Evolutionary conservation across 2,888 invertebrate species (phyloP).

Genomic region (Pristionchus japonicus): DNA sequence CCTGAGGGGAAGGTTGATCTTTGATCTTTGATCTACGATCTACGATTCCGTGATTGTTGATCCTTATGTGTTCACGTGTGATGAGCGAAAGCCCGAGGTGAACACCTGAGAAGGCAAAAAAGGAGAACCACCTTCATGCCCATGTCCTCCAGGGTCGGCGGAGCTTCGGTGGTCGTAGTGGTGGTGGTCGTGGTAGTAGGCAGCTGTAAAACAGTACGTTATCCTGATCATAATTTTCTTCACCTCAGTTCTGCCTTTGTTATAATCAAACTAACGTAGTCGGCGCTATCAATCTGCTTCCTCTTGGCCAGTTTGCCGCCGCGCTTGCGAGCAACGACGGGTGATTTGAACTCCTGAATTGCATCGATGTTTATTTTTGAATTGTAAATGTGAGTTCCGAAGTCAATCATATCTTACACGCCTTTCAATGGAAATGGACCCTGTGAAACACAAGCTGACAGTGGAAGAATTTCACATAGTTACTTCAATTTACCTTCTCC

Average conservation of each 20-base stretch:
- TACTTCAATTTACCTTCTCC: too few relatives aligned
- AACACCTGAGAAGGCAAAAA: too few relatives aligned
- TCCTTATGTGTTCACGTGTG: too few relatives aligned
- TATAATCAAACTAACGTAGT: not conserved
- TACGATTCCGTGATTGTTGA: not conserved
- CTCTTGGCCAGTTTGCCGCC: conserved; percentile 35
- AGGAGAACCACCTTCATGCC: conserved; percentile 47
- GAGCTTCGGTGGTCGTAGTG: not conserved
- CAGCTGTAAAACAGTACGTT: too few relatives aligned
- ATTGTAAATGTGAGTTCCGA: too few relatives aligned
- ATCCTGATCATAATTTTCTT: too few relatives aligned
- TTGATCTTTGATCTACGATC: not conserved
- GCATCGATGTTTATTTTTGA: not conserved
- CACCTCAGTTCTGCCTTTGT: too few relatives aligned
- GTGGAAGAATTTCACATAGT: not conserved
- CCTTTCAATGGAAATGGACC: not conserved
- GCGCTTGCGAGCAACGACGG: conserved; percentile 40
- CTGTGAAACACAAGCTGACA: not conserved
- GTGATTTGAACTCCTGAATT: conserved; percentile 22
- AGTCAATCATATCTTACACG: too few relatives aligned
- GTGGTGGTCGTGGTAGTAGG: conserved; percentile 25
- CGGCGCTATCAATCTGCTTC: conserved; percentile 22
- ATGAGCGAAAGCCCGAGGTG: too few relatives aligned
- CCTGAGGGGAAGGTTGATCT: not conserved
- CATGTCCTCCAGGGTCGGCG: conserved; percentile 42